These are phyloP conservation scores for Epinephelus cyanopodus DNA, from an alignment of 2,113 vertebrate genomes.

Conservation along the genomic window DNA sequence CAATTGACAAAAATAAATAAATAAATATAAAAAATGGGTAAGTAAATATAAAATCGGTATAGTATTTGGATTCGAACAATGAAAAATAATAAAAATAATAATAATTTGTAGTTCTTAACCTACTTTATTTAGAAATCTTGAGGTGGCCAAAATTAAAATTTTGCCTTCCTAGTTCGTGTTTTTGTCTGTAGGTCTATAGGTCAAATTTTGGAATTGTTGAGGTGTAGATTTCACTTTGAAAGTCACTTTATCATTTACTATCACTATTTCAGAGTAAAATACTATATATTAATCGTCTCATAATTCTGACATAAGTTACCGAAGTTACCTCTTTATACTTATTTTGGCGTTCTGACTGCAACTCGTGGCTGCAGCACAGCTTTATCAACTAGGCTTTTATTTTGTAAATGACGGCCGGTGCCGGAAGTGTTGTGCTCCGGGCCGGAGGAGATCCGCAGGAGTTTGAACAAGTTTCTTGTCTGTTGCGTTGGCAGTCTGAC, in stretches of 20 bases:
- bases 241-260: not conserved
- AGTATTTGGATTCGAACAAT: not conserved
- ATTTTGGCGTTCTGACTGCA: not conserved
- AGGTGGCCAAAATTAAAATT: not conserved
- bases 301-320: not conserved
- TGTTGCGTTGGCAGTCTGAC: conserved; percentile 44
- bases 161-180: not conserved
- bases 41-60: not conserved
- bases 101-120: too few relatives aligned
- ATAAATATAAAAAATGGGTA: too few relatives aligned
- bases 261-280: too few relatives aligned
- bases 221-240: not conserved
- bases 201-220: not conserved
- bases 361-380: not conserved
- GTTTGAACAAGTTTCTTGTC: not conserved
- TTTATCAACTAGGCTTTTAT: conserved; percentile 22
- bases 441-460: not conserved
- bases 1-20: not conserved
- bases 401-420: not conserved
- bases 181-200: not conserved
- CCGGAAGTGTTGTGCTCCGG: not conserved
- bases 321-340: too few relatives aligned
- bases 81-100: too few relatives aligned
- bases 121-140: not conserved
- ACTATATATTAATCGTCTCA: not conserved